Conservation (phyloP, 2,797 vertebrate genomes). For the Ptychobarbus kaznakovi region DNA sequence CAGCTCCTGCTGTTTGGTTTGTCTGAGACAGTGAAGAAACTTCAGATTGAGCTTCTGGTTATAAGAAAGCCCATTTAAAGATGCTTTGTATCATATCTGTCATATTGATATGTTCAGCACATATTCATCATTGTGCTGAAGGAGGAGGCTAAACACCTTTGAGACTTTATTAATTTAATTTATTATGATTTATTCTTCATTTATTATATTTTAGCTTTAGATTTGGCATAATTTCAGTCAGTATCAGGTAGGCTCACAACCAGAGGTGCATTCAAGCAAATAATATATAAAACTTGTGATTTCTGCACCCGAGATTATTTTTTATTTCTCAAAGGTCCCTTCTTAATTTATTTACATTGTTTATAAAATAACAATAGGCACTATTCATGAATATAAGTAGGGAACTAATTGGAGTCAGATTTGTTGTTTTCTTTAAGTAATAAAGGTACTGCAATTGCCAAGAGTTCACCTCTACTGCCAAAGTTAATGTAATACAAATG, state of each 20-base stretch:
- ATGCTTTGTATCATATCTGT: not conserved
- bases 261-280: not conserved
- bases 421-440: not conserved
- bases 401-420: not conserved
- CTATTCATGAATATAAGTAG: not conserved
- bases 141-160: not conserved
- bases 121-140: not conserved
- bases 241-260: not conserved
- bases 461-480: not conserved
- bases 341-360: not conserved
- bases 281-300: not conserved
- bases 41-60: not conserved
- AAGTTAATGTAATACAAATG: not conserved
- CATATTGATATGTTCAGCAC: not conserved
- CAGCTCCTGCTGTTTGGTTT: slow-evolving; percentile 73
- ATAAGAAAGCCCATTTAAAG: not conserved
- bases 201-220: not conserved
- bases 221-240: not conserved
- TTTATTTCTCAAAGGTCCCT: not conserved
- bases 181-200: not conserved
- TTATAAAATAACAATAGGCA: not conserved
- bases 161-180: not conserved
- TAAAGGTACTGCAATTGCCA: too few species aligned
- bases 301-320: not conserved
- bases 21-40: slow-evolving; percentile 54